A percentile compares a stretch with the other conserved stretches of the same genome.
These are phyloP conservation scores for Magallana angulata DNA, from an alignment of 1,140 invertebrate species.

Conservation along the genomic window DNA sequence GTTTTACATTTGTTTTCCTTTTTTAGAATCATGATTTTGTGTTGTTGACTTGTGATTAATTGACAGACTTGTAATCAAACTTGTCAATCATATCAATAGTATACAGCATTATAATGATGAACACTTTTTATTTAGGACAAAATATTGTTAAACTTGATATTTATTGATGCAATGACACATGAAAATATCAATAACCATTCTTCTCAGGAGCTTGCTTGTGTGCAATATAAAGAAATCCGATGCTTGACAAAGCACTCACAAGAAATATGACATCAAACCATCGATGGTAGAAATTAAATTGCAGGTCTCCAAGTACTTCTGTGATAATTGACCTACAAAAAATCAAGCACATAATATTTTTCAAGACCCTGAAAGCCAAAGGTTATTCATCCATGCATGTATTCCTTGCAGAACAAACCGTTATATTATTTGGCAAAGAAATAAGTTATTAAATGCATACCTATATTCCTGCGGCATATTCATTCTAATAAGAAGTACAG, in stretches of 20 bases:
- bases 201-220: conserved; percentile 79
- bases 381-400: not conserved
- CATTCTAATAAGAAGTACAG: conserved; percentile 98
- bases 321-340: conserved; percentile 93
- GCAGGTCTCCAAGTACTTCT: conserved; percentile 97
- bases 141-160: no score
- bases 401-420: not conserved
- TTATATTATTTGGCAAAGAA: no score
- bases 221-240: conserved; percentile 96
- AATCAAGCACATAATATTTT: not conserved
- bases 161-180: no score
- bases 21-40: no score
- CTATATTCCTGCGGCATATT: conserved; percentile 99
- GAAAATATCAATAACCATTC: not conserved
- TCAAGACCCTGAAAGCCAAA: not conserved
- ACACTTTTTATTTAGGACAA: no score
- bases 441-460: conserved; percentile 64
- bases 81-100: no score
- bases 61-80: no score
- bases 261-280: conserved; percentile 99
- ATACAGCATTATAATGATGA: no score
- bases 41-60: no score
- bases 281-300: conserved; percentile 99
- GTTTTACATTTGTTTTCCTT: no score
- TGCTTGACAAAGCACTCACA: conserved; percentile 96